Conservation (phyloP, 2,113 vertebrate species). For the Catharus minimus region DNA sequence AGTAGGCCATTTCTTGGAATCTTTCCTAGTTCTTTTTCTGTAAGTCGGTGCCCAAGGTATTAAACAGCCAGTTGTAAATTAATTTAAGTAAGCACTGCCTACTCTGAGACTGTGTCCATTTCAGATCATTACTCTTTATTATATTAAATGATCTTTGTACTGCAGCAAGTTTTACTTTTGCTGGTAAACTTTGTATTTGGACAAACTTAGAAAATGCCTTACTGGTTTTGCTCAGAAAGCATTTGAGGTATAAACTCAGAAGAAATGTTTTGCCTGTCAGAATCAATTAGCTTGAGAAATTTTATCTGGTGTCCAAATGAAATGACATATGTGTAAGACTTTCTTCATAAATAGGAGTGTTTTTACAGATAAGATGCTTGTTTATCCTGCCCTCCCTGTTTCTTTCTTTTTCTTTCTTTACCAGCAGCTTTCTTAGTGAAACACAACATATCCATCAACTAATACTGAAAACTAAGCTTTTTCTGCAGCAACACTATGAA, state of each 20-base stretch:
- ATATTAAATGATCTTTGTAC: neutral
- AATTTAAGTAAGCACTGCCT: neutral
- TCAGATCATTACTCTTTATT: neutral
- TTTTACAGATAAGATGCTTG: neutral
- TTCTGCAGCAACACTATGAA: neutral
- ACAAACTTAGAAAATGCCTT: neutral
- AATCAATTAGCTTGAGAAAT: neutral
- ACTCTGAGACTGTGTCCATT: neutral
- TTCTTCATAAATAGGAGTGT: neutral
- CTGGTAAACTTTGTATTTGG: neutral
- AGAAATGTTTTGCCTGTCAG: neutral
- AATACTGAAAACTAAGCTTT: neutral
- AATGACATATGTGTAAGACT: neutral
- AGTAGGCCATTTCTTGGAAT: neutral
- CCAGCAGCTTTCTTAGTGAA: neutral
- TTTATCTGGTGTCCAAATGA: neutral
- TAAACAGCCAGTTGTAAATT: neutral
- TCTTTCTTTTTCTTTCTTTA: neutral
- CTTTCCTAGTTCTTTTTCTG: neutral
- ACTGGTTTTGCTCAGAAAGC: neutral
- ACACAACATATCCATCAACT: neutral
- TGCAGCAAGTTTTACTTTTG: neutral
- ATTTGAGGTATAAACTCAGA: neutral
- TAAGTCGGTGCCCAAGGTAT: neutral
- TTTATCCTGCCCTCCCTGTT: neutral